phyloP scores from a whole-genome alignment of 1,140 invertebrate species.

The Scaptomyza montana region DNA sequence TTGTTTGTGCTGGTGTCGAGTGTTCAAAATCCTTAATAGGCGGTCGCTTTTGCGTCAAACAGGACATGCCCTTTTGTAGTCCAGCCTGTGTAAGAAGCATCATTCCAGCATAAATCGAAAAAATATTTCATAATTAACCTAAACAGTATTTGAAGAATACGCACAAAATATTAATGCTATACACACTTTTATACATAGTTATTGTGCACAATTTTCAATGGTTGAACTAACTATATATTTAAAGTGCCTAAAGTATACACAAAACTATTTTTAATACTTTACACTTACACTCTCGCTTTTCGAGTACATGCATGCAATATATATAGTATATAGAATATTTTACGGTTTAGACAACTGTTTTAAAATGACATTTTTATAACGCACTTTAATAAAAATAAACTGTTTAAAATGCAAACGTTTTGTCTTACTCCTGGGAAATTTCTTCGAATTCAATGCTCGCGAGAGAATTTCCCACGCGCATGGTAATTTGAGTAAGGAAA shows the following conservation, averaged over 20 bases:
- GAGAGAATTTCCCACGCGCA: too few relatives aligned
- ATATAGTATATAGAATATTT: too few relatives aligned
- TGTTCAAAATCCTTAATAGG: slow-evolving; percentile 90
- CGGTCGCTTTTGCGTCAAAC: slow-evolving; percentile 87
- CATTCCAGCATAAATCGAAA: slow-evolving; percentile 39
- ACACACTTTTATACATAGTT: neutral
- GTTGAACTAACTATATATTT: slow-evolving; percentile 12
- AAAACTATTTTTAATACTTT: neutral
- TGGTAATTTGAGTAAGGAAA: too few relatives aligned
- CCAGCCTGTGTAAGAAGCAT: slow-evolving; percentile 85
- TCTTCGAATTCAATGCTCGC: too few relatives aligned
- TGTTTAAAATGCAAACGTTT: slow-evolving; percentile 5
- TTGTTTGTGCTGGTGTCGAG: slow-evolving; percentile 90
- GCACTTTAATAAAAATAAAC: slow-evolving; percentile 19
- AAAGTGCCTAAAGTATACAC: slow-evolving; percentile 34
- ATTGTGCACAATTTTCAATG: slow-evolving; percentile 26
- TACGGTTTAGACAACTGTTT: neutral
- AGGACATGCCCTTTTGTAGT: slow-evolving; percentile 89
- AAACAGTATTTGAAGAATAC: slow-evolving; percentile 47
- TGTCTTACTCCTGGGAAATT: neutral
- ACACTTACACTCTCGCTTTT: slow-evolving; percentile 17
- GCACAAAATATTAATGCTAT: slow-evolving; percentile 39
- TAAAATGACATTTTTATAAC: slow-evolving; percentile 26
- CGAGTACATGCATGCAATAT: neutral
- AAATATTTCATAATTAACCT: neutral